These are phyloP conservation scores for Neosilurus mollespiculum DNA, from an alignment of 2,797 vertebrate genomes.

Conservation along the genomic window DNA sequence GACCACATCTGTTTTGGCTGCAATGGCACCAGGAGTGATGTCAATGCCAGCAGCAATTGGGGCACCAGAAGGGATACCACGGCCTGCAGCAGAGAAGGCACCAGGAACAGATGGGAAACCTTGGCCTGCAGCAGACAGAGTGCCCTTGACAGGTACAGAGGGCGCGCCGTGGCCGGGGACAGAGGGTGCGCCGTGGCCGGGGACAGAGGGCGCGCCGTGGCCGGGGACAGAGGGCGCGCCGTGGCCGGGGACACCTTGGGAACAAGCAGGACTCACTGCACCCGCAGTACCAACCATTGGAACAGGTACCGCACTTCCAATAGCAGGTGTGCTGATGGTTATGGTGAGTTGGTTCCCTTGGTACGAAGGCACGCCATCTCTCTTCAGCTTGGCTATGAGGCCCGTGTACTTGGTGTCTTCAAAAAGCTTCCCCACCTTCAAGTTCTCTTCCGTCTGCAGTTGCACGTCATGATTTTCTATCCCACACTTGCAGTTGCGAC, in stretches of 20 bases:
- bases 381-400: slow-evolving; percentile 94
- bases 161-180: neutral
- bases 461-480: slow-evolving; percentile 90
- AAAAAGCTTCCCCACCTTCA: slow-evolving; percentile 93
- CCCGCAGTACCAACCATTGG: slow-evolving; percentile 13
- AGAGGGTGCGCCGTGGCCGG: slow-evolving; percentile 2
- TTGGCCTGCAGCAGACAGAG: neutral
- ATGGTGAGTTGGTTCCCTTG: slow-evolving; percentile 86
- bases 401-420: slow-evolving; percentile 96
- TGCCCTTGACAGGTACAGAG: slow-evolving; percentile 27
- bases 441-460: slow-evolving; percentile 85
- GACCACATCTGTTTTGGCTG: slow-evolving; percentile 76
- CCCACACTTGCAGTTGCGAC: slow-evolving; percentile 95
- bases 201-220: neutral
- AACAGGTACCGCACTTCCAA: slow-evolving; percentile 51
- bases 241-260: neutral
- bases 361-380: slow-evolving; percentile 83
- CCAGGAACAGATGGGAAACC: slow-evolving; percentile 1
- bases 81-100: neutral
- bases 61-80: neutral
- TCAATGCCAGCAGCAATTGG: neutral
- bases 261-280: slow-evolving; percentile 1
- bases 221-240: slow-evolving; percentile 3
- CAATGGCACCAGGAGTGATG: slow-evolving; percentile 22
- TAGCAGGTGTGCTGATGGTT: slow-evolving; percentile 77